Evolutionary conservation across 2,888 invertebrate genomes (phyloP), one percentile per base, ranked within the genome.

Genomic region (Amaurobius ferox): DNA sequence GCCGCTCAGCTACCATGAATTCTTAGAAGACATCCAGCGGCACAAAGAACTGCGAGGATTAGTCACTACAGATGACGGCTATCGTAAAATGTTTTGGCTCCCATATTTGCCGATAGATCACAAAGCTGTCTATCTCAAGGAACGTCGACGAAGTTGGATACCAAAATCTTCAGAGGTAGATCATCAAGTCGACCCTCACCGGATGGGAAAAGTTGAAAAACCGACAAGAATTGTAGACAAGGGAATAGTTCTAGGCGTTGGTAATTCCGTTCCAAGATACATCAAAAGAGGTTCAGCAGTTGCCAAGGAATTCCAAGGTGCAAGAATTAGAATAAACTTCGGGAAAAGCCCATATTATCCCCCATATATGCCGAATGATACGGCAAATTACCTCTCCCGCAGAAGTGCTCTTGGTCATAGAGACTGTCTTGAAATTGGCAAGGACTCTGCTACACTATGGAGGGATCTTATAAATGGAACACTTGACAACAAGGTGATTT

Each of bases 251-350:
- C 28, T 19, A 7, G 73, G 80, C 0, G 67, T 73, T 7, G 23
- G n/a, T 0, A 35, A 61, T 0, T 39, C 67, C 2, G 61, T 55
- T 2, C 80, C 80, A 3, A 23, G 35, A 5, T 80, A 66, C 28
- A 73, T 67, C 29, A 73, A 72, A 16, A 73, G 73, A 40, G 67
- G 67, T 1, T 55, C 73, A 7, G 7, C 73, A 1, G 32, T 29
- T 1, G 73, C 80, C 7, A 71, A 64, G 61, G 80, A 80, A 35
- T 80, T 80, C 40, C 80, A 73, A 68, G 80, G 80, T 1, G 73
- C 80, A 3, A 48, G 73, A 30, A 23, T 39, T 11, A 7, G 28
- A 16, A 6, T 29, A 9, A 2, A 23, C 0, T 11, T 1, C 5
- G 11, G 16, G 19, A 2, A 39, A 9, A 19, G 48, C 1, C 48